Evolutionary conservation across 1,140 invertebrate species (phyloP).

Genomic region (Tetragonula clypearis): DNA sequence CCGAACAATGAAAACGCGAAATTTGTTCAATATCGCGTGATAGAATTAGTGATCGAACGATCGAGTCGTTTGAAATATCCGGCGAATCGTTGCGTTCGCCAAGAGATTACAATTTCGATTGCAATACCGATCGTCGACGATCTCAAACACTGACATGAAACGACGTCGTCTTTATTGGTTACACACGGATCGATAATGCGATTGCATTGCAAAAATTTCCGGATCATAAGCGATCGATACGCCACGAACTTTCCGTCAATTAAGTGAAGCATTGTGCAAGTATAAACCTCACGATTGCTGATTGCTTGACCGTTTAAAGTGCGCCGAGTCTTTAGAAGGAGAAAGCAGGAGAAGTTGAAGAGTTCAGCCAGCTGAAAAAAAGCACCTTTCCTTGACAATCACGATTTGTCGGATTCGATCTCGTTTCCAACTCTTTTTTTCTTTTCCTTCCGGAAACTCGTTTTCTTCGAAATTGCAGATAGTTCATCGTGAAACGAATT

Average conservation of each 20-base stretch:
- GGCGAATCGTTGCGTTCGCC: neutral
- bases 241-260: neutral
- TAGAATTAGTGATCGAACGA: neutral
- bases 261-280: neutral
- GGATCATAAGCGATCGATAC: conserved; percentile 4
- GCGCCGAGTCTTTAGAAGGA: conserved; percentile 38
- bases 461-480: no score
- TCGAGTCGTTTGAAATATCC: neutral
- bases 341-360: conserved; percentile 40
- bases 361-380: conserved; percentile 17
- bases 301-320: conserved; percentile 17
- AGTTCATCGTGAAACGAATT: neutral
- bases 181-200: neutral
- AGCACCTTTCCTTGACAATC: neutral
- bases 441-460: neutral
- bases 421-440: neutral
- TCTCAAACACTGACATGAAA: conserved; percentile 17
- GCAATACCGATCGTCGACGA: neutral
- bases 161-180: neutral
- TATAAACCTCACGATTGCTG: neutral
- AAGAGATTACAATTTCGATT: no score
- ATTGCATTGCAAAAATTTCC: neutral
- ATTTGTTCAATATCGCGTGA: neutral
- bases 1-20: conserved; percentile 26
- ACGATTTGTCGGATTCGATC: neutral